These are phyloP conservation scores for Brachypodius melanocephalos DNA, from an alignment of 2,113 vertebrate species.

Conservation along the genomic window DNA sequence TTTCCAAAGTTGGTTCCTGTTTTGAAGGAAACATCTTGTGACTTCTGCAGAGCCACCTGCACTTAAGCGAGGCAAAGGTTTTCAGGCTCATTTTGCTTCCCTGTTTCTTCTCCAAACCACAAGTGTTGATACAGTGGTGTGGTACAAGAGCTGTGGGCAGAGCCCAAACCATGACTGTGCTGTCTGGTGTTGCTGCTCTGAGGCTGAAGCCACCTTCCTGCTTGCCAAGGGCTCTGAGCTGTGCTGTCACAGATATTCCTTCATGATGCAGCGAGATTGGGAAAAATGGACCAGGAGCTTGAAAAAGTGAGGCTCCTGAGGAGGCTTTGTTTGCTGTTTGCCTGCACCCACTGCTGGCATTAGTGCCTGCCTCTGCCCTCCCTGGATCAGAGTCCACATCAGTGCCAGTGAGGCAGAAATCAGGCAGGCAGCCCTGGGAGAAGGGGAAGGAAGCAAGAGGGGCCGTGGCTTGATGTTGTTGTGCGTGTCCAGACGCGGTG, in stretches of 20 bases:
- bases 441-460: not conserved
- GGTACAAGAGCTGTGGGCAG: not conserved
- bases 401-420: not conserved
- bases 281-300: not conserved
- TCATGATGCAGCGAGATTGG: not conserved
- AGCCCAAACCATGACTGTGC: not conserved
- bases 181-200: not conserved
- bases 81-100: not conserved
- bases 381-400: not conserved
- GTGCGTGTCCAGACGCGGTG: not conserved
- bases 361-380: not conserved
- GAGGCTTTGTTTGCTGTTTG: not conserved
- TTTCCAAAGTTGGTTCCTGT: not conserved
- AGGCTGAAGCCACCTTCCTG: not conserved
- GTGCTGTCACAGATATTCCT: not conserved
- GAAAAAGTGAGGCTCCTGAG: not conserved
- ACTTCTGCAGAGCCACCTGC: not conserved
- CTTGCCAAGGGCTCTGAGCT: not conserved
- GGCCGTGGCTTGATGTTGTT: not conserved
- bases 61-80: not conserved
- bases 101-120: not conserved
- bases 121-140: not conserved
- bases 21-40: not conserved
- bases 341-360: not conserved
- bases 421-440: not conserved